Percentiles rank a stretch among this genome's conserved stretches.
phyloP scores from a whole-genome alignment of 1,140 invertebrate genomes.

The Drosophila prosaltans region DNA sequence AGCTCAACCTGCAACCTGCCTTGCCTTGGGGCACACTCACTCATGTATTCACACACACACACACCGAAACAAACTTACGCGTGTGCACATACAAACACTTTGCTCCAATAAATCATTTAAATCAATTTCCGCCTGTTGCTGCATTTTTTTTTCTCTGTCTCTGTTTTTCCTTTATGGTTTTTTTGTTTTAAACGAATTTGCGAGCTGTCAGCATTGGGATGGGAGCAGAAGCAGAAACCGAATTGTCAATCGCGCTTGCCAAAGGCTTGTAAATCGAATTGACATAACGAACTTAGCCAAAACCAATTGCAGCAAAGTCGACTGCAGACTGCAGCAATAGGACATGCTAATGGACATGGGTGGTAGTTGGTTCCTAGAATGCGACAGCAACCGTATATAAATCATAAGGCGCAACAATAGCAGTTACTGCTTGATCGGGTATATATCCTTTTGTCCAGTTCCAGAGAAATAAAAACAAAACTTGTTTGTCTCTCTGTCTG shows the following conservation, averaged over 20 bases:
- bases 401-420: conserved; percentile 68
- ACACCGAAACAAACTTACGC: not conserved
- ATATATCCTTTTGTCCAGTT: conserved; percentile 43
- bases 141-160: conserved; percentile 1
- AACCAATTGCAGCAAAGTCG: conserved; percentile 7
- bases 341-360: conserved; percentile 30
- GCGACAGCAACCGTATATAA: conserved; percentile 45
- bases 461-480: conserved; percentile 40
- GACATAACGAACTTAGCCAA: conserved; percentile 72
- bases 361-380: conserved; percentile 48
- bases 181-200: conserved; percentile 51
- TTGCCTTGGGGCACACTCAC: conserved; percentile 37
- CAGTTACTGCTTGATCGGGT: too few species aligned
- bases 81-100: conserved; percentile 36
- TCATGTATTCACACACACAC: conserved; percentile 6
- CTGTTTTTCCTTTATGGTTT: not conserved
- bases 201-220: not conserved
- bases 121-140: conserved; percentile 77
- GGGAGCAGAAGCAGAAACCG: conserved; percentile 32
- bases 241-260: conserved; percentile 75
- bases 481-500: conserved; percentile 20
- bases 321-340: conserved; percentile 29
- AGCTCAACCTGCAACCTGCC: conserved; percentile 49
- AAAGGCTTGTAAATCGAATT: conserved; percentile 76
- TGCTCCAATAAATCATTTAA: conserved; percentile 75